A percentile compares a stretch with the other conserved stretches of the same genome.
phyloP scores from a whole-genome alignment of 2,113 vertebrate genomes.

The Uropsilus gracilis region DNA sequence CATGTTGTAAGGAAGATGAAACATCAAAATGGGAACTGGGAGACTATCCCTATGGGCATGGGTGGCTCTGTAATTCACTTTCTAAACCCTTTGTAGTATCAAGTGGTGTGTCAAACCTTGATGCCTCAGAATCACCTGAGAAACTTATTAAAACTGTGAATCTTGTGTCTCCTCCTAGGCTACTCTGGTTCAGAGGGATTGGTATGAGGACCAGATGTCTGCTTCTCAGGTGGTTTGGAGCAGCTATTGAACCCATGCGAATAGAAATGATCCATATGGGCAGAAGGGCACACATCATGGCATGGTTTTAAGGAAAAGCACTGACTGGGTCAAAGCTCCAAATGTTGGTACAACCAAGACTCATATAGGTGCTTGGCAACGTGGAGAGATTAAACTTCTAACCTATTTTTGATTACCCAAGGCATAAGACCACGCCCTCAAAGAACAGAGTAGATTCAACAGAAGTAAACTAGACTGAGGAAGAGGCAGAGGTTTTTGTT shows the following conservation, averaged over 20 bases:
- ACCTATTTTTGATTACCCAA: background rate
- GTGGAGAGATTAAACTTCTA: background rate
- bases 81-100: background rate
- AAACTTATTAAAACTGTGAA: conserved; percentile 17
- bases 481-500: too few species aligned
- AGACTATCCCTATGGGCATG: background rate
- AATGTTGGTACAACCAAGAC: accelerated
- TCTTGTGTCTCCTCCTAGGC: background rate
- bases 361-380: background rate
- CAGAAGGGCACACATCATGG: background rate
- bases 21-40: background rate
- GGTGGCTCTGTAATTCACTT: background rate
- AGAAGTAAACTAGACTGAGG: too few species aligned
- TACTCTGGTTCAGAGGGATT: background rate
- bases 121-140: background rate
- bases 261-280: background rate
- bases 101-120: background rate
- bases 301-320: accelerated
- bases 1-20: background rate
- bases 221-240: background rate
- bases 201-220: background rate
- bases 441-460: background rate
- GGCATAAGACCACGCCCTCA: background rate
- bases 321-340: background rate
- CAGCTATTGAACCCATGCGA: background rate